A percentile compares a stretch with the other conserved stretches of the same genome.
phyloP scores from a whole-genome alignment of 2,888 invertebrate species.

The Punctoribates punctum region DNA sequence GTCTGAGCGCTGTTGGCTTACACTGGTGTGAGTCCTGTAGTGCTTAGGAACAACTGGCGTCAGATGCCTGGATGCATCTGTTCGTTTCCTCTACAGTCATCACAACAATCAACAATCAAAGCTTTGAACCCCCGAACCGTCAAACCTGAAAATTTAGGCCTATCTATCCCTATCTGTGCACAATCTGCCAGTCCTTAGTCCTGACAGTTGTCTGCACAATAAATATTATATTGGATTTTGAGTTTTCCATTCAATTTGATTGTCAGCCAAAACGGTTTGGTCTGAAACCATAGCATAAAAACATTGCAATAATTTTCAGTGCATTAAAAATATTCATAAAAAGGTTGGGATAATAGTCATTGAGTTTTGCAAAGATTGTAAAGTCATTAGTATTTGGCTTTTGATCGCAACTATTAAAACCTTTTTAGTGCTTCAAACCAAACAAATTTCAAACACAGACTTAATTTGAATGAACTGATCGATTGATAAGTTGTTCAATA shows the following conservation, averaged over 20 bases:
- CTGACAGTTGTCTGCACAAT: background rate
- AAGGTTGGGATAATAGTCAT: background rate
- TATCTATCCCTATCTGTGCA: too few relatives aligned
- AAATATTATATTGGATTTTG: slow-evolving; percentile 16
- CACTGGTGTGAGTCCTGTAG: background rate
- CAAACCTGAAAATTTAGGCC: slow-evolving; percentile 7
- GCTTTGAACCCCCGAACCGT: background rate
- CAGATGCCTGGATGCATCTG: slow-evolving; percentile 23
- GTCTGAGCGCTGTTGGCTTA: background rate
- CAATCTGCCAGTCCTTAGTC: slow-evolving; percentile 24
- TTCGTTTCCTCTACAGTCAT: background rate
- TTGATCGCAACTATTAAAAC: background rate
- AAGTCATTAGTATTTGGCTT: background rate
- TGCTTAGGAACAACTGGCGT: slow-evolving; percentile 8
- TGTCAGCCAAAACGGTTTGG: background rate
- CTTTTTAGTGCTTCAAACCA: background rate
- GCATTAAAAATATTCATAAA: background rate
- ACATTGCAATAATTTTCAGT: background rate
- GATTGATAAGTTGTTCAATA: slow-evolving; percentile 2
- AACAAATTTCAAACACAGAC: slow-evolving; percentile 10
- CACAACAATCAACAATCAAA: slow-evolving; percentile 15
- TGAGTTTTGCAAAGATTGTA: background rate
- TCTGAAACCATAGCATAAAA: background rate
- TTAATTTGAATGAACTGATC: background rate
- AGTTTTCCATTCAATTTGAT: background rate